phyloP scores from a whole-genome alignment of 2,888 invertebrate species.

The Agrochola lychnidis region DNA sequence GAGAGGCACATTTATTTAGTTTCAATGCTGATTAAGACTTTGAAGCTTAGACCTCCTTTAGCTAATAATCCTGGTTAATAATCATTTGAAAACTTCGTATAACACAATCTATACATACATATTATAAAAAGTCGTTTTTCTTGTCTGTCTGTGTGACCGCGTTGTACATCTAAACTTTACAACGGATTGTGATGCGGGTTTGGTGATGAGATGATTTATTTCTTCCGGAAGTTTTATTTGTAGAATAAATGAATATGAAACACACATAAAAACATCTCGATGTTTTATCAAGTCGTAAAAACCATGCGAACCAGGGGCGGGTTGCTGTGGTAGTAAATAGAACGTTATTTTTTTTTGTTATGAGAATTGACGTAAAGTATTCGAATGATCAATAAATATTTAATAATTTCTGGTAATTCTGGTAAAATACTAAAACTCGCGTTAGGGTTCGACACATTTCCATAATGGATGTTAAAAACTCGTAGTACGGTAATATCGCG shows the following conservation, averaged over 20 bases:
- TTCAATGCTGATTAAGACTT: background rate
- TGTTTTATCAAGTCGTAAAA: background rate
- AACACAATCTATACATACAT: background rate
- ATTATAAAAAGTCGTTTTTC: background rate
- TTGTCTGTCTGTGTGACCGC: background rate
- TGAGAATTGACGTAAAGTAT: background rate
- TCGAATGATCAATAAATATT: slow-evolving; percentile 1
- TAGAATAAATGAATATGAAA: background rate
- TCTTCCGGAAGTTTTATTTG: background rate
- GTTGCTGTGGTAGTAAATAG: background rate
- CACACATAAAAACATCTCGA: background rate
- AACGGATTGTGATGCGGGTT: background rate
- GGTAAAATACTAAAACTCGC: background rate
- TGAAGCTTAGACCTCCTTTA: background rate
- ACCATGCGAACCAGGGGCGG: background rate
- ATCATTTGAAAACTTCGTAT: background rate
- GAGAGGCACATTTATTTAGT: background rate
- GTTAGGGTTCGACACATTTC: slow-evolving; percentile 15
- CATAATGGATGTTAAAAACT: slow-evolving; percentile 61
- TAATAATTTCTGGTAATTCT: background rate
- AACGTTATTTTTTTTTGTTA: background rate
- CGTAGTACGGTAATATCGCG: slow-evolving; percentile 1
- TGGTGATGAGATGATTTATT: background rate
- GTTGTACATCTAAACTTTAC: background rate
- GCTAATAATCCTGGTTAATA: background rate